phyloP scores from a whole-genome alignment of 2,113 vertebrate species.

The Mesocricetus auratus region DNA sequence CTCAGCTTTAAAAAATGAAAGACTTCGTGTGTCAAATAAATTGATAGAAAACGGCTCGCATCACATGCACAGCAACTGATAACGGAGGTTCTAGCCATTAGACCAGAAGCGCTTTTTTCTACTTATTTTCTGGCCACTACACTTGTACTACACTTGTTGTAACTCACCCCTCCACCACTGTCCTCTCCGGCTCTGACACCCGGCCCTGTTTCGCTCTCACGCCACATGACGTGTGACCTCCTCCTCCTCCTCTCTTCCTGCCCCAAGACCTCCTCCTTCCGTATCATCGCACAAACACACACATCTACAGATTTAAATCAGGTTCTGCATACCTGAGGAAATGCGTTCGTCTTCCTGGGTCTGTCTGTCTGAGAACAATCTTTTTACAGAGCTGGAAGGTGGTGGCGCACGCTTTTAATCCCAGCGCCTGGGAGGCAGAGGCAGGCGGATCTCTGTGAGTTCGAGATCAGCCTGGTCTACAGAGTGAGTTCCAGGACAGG shows the following conservation, averaged over 20 bases:
- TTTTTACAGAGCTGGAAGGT: background rate
- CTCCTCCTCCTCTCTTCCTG: background rate
- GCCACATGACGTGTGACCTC: background rate
- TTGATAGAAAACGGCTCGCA: background rate
- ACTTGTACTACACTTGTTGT: too few relatives aligned
- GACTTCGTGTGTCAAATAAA: slow-evolving; percentile 10
- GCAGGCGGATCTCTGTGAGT: background rate
- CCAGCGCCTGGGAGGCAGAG: background rate
- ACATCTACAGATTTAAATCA: background rate
- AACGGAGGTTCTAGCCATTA: background rate
- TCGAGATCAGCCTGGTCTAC: background rate
- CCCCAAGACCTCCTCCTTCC: background rate
- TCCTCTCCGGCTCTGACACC: background rate
- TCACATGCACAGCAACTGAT: background rate
- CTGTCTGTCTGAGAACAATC: background rate
- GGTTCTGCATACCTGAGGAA: background rate
- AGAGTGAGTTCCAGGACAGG: background rate
- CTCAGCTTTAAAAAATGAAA: background rate
- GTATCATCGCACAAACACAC: background rate
- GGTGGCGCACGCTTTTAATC: background rate
- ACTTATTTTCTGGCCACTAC: too few relatives aligned
- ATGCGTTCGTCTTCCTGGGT: background rate
- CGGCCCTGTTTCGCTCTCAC: too few relatives aligned
- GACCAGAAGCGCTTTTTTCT: background rate
- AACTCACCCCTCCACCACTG: too few relatives aligned